Base-by-base conservation (phyloP, 1,140 invertebrate species). In the Apis dorsata region DNA sequence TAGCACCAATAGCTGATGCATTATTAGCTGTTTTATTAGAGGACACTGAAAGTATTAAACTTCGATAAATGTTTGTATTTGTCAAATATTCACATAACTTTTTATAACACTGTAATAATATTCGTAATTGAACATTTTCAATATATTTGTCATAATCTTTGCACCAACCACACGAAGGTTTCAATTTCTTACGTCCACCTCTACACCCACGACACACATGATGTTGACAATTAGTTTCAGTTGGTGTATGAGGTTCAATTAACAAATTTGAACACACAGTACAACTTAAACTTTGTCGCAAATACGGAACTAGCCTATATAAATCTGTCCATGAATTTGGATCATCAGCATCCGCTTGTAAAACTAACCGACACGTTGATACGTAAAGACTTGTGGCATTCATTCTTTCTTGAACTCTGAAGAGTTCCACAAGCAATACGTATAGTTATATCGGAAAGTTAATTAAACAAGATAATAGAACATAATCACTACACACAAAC, bases 71-170 rank as follows among this genome's bases (percentile, higher is more conserved):
- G 28, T 95, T 94, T 8, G 97, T 97, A 78, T 95, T 95, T 75
- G 96, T 95, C 79, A 98, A 94, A 93, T 97, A 98, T 90, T 96
- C 95, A 94, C 98, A 98, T 17, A 98, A 94, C 87, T 97, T 97
- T 93, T 97, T 97, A 91, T 98, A 99, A 94, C 97, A 98, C 89
- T 97, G 96, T 73, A 98, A 91, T 34, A 98, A 93, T 90, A 97
- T 96, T 75, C 97, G 94, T 88, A 98, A 93, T 83, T 97, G 96
- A 81, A 96, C 96, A 93, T 98, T 98, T 92, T 98, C 97, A 34
- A 95, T 94, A 92, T 98, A 98, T 85, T 96, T 96, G 21, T 95
- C 95, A 90, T 97, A 97, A 90, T 98, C 97, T 92, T 97, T 97
- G 93, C 98, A 99, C 95, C 96, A 97, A 81, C 95, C 95, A 91